Evolutionary conservation across 2,113 vertebrate genomes (phyloP).

Genomic region (Bostrychus sinensis): DNA sequence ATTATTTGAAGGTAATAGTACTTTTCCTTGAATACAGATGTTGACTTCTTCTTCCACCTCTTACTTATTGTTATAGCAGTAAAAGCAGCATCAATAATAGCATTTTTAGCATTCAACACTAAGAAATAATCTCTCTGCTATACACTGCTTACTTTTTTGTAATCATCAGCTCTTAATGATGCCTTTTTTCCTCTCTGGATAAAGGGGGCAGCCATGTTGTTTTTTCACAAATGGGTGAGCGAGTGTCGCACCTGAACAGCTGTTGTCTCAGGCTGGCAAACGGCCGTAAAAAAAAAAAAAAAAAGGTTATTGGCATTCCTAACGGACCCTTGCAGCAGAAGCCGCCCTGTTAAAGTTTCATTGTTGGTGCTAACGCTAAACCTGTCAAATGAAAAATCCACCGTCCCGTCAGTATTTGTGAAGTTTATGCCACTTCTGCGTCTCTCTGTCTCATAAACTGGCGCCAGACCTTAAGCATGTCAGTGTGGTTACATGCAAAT

Average conservation of each 20-base stretch:
- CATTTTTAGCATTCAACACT: too few relatives aligned
- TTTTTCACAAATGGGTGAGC: conserved; percentile 24
- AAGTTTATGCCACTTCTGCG: conserved; percentile 15
- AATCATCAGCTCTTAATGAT: conserved; percentile 13
- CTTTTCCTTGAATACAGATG: too few relatives aligned
- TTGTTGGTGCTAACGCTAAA: background rate
- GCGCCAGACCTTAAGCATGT: conserved; percentile 28
- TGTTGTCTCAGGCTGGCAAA: conserved; percentile 46
- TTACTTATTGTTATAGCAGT: too few relatives aligned
- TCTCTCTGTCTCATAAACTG: conserved; percentile 16
- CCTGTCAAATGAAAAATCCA: conserved; percentile 7
- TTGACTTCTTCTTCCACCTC: too few relatives aligned
- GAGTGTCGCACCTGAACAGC: conserved; percentile 64
- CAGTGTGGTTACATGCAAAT: background rate
- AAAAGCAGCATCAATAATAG: too few relatives aligned
- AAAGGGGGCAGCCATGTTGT: conserved; percentile 9
- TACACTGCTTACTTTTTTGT: too few relatives aligned
- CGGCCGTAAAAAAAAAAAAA: conserved; percentile 34
- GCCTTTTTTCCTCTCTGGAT: conserved; percentile 18
- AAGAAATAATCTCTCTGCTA: too few relatives aligned
- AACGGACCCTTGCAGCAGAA: conserved; percentile 18
- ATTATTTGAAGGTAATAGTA: too few relatives aligned
- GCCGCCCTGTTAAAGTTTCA: conserved; percentile 6
- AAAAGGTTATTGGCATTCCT: conserved; percentile 32
- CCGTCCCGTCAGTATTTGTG: background rate